phyloP scores from a whole-genome alignment of 1,140 invertebrate genomes.

The Solenopsis fugax region DNA sequence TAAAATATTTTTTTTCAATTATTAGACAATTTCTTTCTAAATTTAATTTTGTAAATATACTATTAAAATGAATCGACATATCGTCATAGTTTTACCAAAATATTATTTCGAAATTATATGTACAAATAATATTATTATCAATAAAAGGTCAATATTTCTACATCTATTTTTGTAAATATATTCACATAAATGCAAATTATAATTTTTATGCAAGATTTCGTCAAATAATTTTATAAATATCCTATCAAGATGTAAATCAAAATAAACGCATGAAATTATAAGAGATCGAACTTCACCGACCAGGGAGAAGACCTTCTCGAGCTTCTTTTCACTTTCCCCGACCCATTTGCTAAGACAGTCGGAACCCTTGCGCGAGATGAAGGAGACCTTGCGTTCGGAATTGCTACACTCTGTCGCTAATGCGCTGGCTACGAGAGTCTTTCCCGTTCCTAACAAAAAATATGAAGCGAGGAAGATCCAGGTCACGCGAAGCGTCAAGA shows the following conservation, averaged over 20 bases:
- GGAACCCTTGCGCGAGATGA: conserved; percentile 87
- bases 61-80: too few species aligned
- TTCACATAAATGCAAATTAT: too few species aligned
- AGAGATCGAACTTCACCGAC: conserved; percentile 29
- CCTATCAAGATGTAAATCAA: background rate
- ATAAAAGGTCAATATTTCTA: too few species aligned
- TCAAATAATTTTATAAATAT: too few species aligned
- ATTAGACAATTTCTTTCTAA: too few species aligned
- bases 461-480: background rate
- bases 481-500: background rate
- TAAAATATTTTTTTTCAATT: too few species aligned
- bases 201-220: too few species aligned
- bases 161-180: too few species aligned
- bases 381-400: conserved; percentile 86
- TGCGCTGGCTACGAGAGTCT: conserved; percentile 87
- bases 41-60: too few species aligned
- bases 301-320: conserved; percentile 85
- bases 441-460: conserved; percentile 86
- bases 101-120: too few species aligned
- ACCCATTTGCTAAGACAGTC: conserved; percentile 88
- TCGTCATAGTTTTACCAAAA: too few species aligned
- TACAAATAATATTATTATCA: too few species aligned
- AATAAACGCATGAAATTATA: background rate
- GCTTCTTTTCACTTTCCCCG: conserved; percentile 87
- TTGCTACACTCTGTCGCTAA: conserved; percentile 86